Percentiles rank a stretch among this genome's conserved stretches.
Evolutionary conservation across 1,140 invertebrate genomes (phyloP).

Genomic region (Cherax destructor): DNA sequence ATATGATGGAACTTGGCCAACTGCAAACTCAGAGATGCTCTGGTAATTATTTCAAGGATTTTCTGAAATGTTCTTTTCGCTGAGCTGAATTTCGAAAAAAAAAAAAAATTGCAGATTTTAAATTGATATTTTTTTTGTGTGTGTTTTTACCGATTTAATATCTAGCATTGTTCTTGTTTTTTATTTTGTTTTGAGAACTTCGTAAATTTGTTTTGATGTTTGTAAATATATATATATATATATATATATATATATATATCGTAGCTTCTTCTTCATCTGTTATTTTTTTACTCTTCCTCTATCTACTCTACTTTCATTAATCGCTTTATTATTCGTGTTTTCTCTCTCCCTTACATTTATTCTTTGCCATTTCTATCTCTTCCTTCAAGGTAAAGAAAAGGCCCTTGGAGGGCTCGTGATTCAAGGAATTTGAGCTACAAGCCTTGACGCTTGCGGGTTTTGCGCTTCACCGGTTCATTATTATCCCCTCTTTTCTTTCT

Average conservation of each 20-base stretch:
- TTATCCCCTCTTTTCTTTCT: background rate
- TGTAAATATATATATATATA: background rate
- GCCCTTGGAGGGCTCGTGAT: no score
- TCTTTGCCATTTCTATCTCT: background rate
- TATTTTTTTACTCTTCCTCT: background rate
- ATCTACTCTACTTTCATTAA: background rate
- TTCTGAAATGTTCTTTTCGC: no score
- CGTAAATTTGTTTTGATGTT: background rate
- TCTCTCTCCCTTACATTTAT: background rate
- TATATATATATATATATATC: background rate
- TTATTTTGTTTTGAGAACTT: background rate
- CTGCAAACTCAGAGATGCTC: background rate
- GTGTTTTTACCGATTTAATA: background rate
- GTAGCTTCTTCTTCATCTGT: background rate
- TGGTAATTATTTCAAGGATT: no score
- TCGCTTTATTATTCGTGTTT: background rate
- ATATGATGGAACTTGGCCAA: background rate
- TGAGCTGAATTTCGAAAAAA: no score
- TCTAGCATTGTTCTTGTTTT: background rate
- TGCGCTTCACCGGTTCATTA: no score
- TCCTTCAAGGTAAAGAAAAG: background rate
- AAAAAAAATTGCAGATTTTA: background rate
- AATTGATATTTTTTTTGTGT: background rate
- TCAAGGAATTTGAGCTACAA: no score
- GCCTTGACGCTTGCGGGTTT: no score